Evolutionary conservation across 2,888 invertebrate genomes (phyloP), one percentile per base, ranked within the genome.

Genomic region (Lysandra coridon): DNA sequence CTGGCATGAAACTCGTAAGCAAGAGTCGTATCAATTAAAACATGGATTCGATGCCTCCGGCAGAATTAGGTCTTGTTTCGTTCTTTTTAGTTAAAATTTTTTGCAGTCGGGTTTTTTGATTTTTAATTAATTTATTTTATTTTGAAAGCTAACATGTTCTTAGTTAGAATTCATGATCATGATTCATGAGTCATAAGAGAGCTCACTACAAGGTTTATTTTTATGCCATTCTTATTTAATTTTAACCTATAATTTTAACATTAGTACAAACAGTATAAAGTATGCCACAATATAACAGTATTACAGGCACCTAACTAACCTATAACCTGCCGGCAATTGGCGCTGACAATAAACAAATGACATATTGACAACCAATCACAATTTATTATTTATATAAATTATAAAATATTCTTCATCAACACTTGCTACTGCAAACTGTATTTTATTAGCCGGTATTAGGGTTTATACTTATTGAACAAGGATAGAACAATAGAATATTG

Each of bases 321-420:
- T 40, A 6, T 44, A 40, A 44, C 74, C 74, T n/a, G 74, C 40
- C 44, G 23, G 40, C 7, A 74, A 74, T 74, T 74, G 44, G 40
- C 7, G 74, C 10, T 74, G 74, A 44, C 74, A 44, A 44, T 74
- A 74, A 74, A n/a, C 74, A 74, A 44, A 74, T n/a, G 74, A 44
- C 74, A 57, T 57, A 57, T 57, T 17, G 57, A 57, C 14, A 37
- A 23, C 17, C 74, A 74, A 74, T 74, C 74, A 74, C 23, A 33
- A 44, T 7, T 23, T 44, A 74, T 74, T 23, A 74, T n/a, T 2
- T 74, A 57, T 1, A 0, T 37, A 73, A 17, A 73, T 37, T 37
- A 73, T 73, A 73, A 73, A 74, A 73, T 40, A 73, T 44, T 74
- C 6, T 40, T 37, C n/a, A 73, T 73, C 73, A 74, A 44, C 44